Percentiles rank a stretch among this genome's conserved stretches.
These are phyloP conservation scores for Dendroctonus ponderosae DNA, from an alignment of 1,140 invertebrate species.

Conservation along the genomic window DNA sequence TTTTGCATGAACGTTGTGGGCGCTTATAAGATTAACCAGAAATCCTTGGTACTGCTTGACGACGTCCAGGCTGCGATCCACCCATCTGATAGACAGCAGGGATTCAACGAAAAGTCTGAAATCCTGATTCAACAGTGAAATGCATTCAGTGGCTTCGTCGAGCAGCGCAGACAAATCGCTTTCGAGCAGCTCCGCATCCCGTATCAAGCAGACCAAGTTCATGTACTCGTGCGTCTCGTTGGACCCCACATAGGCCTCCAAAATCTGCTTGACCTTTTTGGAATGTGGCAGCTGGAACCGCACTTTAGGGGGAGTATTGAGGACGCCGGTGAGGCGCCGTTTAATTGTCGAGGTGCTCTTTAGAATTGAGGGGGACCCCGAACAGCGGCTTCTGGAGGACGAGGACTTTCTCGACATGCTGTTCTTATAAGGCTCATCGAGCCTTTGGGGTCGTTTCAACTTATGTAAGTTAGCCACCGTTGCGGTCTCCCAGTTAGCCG, in stretches of 20 bases:
- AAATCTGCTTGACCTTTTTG: slow-evolving; percentile 43
- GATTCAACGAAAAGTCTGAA: slow-evolving; percentile 63
- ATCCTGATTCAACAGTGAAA: slow-evolving; percentile 57
- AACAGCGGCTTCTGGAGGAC: slow-evolving; percentile 6
- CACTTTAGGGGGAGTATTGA: slow-evolving; percentile 42
- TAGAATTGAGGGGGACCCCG: slow-evolving; percentile 36
- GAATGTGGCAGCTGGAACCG: slow-evolving; percentile 46
- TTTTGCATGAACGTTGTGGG: slow-evolving; percentile 62
- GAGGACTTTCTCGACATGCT: too few relatives aligned
- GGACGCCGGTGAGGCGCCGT: slow-evolving; percentile 34
- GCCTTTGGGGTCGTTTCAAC: too few relatives aligned
- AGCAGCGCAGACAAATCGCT: slow-evolving; percentile 57
- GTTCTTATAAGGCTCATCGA: too few relatives aligned
- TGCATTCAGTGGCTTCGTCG: slow-evolving; percentile 56
- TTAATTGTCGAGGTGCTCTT: slow-evolving; percentile 37
- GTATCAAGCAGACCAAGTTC: slow-evolving; percentile 44
- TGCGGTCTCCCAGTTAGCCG: too few relatives aligned
- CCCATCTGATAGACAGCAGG: slow-evolving; percentile 62
- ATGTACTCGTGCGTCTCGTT: slow-evolving; percentile 43
- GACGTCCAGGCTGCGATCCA: slow-evolving; percentile 51
- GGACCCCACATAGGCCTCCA: slow-evolving; percentile 38
- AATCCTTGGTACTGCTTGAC: slow-evolving; percentile 60
- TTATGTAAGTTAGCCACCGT: too few relatives aligned
- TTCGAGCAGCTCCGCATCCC: slow-evolving; percentile 54
- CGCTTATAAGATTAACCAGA: slow-evolving; percentile 61